Conservation (phyloP, 2,113 vertebrate species). For the Ciconia stormi region DNA sequence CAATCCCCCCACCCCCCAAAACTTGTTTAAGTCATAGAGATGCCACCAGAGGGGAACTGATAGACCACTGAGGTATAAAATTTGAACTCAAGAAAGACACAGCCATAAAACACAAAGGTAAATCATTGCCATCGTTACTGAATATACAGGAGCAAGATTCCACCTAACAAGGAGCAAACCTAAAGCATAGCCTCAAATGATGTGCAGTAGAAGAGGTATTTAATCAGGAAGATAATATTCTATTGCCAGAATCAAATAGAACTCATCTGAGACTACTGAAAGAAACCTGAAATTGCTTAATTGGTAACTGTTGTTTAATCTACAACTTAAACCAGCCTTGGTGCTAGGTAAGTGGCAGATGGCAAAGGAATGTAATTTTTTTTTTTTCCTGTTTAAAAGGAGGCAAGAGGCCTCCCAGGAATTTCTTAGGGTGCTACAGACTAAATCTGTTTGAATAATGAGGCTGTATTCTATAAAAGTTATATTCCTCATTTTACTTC, state of each 20-base stretch:
- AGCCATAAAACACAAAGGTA: not conserved
- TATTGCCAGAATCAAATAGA: not conserved
- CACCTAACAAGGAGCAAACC: not conserved
- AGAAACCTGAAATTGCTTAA: not conserved
- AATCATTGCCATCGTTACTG: not conserved
- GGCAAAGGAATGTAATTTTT: not conserved
- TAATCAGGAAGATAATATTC: not conserved
- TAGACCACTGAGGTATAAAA: not conserved
- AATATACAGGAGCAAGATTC: not conserved
- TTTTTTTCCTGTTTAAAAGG: not conserved
- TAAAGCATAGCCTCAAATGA: not conserved
- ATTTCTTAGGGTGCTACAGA: not conserved
- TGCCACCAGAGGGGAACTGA: not conserved
- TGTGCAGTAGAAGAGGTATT: not conserved
- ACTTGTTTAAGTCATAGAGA: not conserved
- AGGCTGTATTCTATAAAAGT: not conserved
- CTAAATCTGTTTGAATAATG: not conserved
- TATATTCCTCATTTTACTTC: not conserved
- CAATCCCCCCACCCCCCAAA: fast-evolving
- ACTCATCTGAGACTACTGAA: not conserved
- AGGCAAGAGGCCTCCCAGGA: not conserved
- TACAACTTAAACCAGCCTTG: not conserved
- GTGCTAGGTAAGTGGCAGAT: not conserved
- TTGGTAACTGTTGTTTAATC: not conserved
- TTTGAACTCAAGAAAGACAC: not conserved